Base-by-base conservation (phyloP, 2,113 vertebrate species). In the Corythaeola cristata region DNA sequence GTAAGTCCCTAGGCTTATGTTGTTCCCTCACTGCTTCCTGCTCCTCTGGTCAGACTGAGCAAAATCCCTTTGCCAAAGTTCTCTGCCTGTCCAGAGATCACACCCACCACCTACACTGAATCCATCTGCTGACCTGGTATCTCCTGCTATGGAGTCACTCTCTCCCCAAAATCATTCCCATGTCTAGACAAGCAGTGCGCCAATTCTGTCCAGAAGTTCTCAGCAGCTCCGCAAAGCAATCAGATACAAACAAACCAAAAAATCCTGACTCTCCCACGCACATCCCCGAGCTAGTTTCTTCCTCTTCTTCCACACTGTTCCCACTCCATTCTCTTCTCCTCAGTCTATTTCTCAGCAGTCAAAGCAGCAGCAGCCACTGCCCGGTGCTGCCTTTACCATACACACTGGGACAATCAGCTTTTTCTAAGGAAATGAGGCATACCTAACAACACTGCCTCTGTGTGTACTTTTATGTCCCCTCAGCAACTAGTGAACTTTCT, bases 361-460 rank as follows among this genome's bases (percentile, higher is more conserved):
- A 49, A 45, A 85, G 88, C 41, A 84, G 63, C 72, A 67, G 5
- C 44, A 17, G 39, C 55, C 15, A 18, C 39, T 11, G 5, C 77
- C 58, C 33, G 12, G 56, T 2, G 28, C 45, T 30, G 62, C 82
- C 85, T 85, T 95, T 26, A 10, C 72, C 80, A 39, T 20, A 45
- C 66, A 81, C 47, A 12, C 44, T 11, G 33, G 60, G 76, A 95
- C 91, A 93, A 95, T 92, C 41, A 15, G 60, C 75, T 87, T 91
- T 67, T 95, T 75, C 93, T 28, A 44, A 72, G 84, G 87, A 95
- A 97, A 94, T 82, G 93, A 95, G 77, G 89, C 69, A 2, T 81
- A 22, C 1, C 0, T 82, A 95, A 96, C 68, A 62, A 4, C 18
- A 3, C 64, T 12, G 69, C 53, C 88, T 49, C 82, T 77, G 30